Percentiles rank a stretch among this genome's conserved stretches.
Conservation (phyloP, 2,113 vertebrate species). For the Pseudorhombus dupliciocellatus region DNA sequence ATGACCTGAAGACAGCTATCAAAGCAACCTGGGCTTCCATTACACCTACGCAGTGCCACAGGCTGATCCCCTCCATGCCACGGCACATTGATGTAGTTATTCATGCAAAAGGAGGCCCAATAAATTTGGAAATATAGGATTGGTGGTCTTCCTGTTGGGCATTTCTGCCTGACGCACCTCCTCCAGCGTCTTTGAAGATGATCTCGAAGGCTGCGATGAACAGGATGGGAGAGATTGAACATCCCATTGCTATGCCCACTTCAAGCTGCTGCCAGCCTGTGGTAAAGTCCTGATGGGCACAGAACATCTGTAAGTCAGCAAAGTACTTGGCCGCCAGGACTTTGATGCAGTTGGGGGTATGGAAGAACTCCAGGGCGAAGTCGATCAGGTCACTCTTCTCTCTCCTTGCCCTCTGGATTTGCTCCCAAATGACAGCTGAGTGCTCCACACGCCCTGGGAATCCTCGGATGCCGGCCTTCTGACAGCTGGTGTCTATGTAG, state of each 20-base stretch:
- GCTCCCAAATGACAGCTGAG: neutral
- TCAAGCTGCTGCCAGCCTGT: constrained; percentile 4
- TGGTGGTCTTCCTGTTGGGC: no score
- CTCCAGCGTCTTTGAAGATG: neutral
- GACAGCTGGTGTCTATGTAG: no score
- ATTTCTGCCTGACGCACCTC: no score
- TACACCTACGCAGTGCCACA: no score
- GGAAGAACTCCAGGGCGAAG: neutral
- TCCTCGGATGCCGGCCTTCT: neutral
- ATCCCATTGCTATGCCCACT: neutral
- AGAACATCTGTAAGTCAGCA: neutral
- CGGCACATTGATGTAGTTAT: no score
- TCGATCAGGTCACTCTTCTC: neutral
- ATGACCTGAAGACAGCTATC: no score
- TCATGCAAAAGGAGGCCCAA: no score
- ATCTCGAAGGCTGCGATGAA: neutral
- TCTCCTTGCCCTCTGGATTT: neutral
- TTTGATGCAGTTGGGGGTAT: neutral
- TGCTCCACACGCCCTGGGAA: neutral
- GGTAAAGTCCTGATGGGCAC: neutral
- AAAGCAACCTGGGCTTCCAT: no score
- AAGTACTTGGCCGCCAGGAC: neutral
- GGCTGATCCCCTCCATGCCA: no score
- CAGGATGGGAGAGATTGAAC: neutral
- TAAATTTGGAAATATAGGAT: no score